Conservation (phyloP, 2,888 invertebrate species). For the Oxytorus armatus region DNA sequence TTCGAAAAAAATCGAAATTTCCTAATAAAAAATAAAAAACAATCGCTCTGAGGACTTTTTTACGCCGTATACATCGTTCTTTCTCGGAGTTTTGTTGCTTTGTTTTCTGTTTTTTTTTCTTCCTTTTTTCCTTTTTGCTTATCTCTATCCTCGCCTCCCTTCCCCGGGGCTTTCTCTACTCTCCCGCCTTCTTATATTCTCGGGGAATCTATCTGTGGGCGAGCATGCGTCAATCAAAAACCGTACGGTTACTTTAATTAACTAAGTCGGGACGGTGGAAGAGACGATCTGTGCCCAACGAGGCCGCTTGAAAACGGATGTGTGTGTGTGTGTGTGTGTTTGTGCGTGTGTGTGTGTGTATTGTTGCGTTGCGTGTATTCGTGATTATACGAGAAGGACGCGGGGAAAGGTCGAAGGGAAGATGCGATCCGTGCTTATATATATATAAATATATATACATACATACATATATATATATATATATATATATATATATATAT, state of each 20-base stretch:
- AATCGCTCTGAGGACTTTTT: constrained; percentile 68
- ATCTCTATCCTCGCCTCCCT: constrained; percentile 34
- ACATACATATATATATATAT: neutral
- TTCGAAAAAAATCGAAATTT: neutral
- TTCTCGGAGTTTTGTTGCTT: constrained; percentile 17
- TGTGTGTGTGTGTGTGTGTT: constrained; percentile 14
- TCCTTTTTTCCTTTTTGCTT: neutral
- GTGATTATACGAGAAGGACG: neutral
- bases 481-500: neutral
- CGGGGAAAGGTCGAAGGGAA: constrained; percentile 41
- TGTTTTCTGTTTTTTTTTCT: no score
- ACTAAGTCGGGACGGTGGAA: constrained; percentile 73
- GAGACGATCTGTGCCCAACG: constrained; percentile 33
- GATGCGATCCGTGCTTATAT: constrained; percentile 25
- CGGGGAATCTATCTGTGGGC: constrained; percentile 63
- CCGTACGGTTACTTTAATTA: constrained; percentile 80
- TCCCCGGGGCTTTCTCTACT: constrained; percentile 50
- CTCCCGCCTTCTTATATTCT: constrained; percentile 61
- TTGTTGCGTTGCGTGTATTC: no score
- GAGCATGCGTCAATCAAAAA: constrained; percentile 79
- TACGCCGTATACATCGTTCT: constrained; percentile 50
- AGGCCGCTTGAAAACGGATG: constrained; percentile 19
- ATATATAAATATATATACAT: neutral
- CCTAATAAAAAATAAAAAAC: constrained; percentile 69
- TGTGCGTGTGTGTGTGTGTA: constrained; percentile 17